A percentile compares a stretch with the other conserved stretches of the same genome.
Conservation (phyloP, 1,140 invertebrate species). For the Platyscapa corneri region DNA sequence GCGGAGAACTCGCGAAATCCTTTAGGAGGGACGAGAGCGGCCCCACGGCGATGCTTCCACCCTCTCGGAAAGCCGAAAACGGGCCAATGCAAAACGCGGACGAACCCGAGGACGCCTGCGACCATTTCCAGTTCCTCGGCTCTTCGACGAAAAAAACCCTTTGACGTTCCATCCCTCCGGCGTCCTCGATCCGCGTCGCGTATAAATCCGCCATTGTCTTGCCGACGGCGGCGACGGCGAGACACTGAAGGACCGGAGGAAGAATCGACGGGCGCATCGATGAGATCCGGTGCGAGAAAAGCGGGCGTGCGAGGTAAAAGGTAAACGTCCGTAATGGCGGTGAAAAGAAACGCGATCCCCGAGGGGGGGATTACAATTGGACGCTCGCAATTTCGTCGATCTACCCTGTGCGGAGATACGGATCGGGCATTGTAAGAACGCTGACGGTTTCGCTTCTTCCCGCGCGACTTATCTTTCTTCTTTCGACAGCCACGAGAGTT, state of each 20-base stretch:
- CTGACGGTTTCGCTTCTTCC: conserved; percentile 1
- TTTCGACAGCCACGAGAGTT: background rate
- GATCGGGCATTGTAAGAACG: background rate
- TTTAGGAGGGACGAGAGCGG: conserved; percentile 25
- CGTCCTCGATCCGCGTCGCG: background rate
- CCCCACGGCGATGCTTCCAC: background rate
- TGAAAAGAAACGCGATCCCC: conserved; percentile 3
- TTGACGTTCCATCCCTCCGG: background rate
- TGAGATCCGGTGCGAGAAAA: background rate
- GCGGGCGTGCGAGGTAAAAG: background rate
- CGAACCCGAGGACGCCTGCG: background rate
- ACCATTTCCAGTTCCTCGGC: background rate
- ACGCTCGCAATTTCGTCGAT: background rate
- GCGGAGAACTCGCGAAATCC: conserved; percentile 19
- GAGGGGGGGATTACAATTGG: conserved; percentile 12
- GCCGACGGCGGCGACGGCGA: background rate
- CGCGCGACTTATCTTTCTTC: background rate
- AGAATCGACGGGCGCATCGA: background rate
- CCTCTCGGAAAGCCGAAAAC: background rate
- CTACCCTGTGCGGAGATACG: background rate
- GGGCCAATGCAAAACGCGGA: background rate
- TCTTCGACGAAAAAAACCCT: background rate
- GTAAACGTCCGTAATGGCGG: background rate
- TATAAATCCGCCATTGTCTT: background rate
- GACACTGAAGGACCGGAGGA: background rate